Evolutionary conservation across 1,140 invertebrate species (phyloP).

Genomic region (Sycophaga agraensis): DNA sequence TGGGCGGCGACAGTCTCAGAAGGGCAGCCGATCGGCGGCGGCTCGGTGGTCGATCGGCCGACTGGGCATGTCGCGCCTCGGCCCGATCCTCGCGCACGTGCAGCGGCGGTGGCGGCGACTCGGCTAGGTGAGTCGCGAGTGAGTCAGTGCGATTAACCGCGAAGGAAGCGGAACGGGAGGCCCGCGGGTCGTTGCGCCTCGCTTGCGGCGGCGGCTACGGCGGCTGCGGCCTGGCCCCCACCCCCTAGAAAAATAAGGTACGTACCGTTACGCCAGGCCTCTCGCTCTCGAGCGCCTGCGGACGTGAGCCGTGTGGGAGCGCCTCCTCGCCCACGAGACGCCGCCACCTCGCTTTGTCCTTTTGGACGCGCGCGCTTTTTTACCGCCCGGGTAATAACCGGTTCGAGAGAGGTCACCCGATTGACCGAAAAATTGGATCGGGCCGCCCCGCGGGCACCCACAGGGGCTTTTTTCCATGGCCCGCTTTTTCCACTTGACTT

Average conservation of each 20-base stretch:
- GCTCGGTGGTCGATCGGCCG: neutral
- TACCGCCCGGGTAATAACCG: no score
- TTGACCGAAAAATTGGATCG: no score
- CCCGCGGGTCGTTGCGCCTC: conserved; percentile 4
- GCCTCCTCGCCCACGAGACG: no score
- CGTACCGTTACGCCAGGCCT: conserved; percentile 16
- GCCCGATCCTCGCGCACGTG: neutral
- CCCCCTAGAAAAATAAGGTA: conserved; percentile 1
- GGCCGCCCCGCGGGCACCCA: no score
- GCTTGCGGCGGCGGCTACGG: neutral
- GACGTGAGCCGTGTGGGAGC: no score
- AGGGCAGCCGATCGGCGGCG: neutral
- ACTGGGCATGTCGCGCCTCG: neutral
- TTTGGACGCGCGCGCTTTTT: no score
- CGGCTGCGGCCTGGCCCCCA: neutral
- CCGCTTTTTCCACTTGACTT: no score
- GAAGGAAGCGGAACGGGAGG: conserved; percentile 5
- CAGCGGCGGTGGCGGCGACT: neutral
- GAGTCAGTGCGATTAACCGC: conserved; percentile 3
- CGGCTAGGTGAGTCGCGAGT: neutral
- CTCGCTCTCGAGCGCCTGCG: no score
- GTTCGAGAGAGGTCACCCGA: no score
- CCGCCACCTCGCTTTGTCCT: no score
- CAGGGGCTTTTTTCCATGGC: no score
- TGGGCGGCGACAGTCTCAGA: no score